Evolutionary conservation across 2,888 invertebrate genomes (phyloP), one percentile per base, ranked within the genome.

Genomic region (Syritta pipiens): DNA sequence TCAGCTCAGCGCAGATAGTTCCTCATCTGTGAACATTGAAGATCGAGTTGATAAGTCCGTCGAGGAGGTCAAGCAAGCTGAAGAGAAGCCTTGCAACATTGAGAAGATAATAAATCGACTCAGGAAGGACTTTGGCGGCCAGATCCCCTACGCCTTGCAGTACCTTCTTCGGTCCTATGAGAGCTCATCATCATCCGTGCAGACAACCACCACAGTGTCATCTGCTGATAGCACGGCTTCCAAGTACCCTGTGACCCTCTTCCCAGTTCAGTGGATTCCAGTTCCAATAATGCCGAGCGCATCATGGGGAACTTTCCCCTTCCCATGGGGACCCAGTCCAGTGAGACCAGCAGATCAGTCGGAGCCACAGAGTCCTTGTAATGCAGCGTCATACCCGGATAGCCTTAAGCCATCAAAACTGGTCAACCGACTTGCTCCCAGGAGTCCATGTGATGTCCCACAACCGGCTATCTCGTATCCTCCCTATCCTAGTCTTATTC

Each of bases 221-320:
- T 0, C 19, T 0, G 5, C 26, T 5, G 5, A 20, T 0, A 10
- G 9, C 7, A 7, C 28, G 28, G 9, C 10, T 26, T 28, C 14
- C 4, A 53, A 55, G 12, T 65, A 65, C 20, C 65, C 65, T 1
- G 67, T 55, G 2, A 20, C 55, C 12, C 22, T 48, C 2, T 48
- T n/a, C 17, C 67, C 67, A 5, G 67, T 67, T 10, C 55, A 55
- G 14, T 67, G 67, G 67, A 30, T 67, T 4, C 67, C 67, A 5
- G 55, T 67, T 1, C 46, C 67, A 3, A 57, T 67, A 10, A 35
- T 67, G 7, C 67, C 67, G 0, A 30, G 20, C 30, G 55, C 40
- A 0, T 55, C 57, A 2, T 67, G 55, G 55, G 28, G 14, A 5
- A 37, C 48, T 0, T 57, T 46, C 7, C 46, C 67, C 0, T 48